Evolutionary conservation across 2,888 invertebrate genomes (phyloP), one percentile per base, ranked within the genome.

Genomic region (Neria commutata): DNA sequence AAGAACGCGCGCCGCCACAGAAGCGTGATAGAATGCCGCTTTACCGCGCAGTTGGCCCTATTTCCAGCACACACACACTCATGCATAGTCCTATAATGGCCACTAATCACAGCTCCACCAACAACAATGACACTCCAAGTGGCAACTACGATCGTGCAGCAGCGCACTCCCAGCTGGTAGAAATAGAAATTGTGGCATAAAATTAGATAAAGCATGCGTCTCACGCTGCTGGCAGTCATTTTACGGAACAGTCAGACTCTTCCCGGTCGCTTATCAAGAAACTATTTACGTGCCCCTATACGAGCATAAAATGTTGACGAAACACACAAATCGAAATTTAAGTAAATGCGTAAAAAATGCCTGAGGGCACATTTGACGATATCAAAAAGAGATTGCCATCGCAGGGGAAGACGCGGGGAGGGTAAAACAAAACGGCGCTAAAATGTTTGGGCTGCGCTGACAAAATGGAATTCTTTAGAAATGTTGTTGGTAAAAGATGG

Each of bases 11-110:
- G 57, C 45, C 57, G 55, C 47, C 55, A 55, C 26, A 3, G 61
- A 72, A 69, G 69, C 73, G 73, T 74, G 73, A 74, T 71, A 73
- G 71, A 73, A 72, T 70, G 68, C 66, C 47, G 54, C 62, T 62
- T 21, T 16, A 37, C 17, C 55, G 49, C 40, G 63, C 16, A 29
- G 68, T 65, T 62, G 66, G 66, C 68, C 64, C 69, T 61, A 61
- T 57, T 67, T 64, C 46, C 53, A 60, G 34, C 48, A n/a, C n/a
- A n/a, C n/a, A n/a, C n/a, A n/a, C n/a, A n/a, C n/a, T n/a, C n/a
- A n/a, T n/a, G n/a, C n/a, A n/a, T n/a, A 14, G 8, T 37, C n/a
- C 37, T 14, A 37, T 37, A 37, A 37, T 37, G 37, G n/a, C 8
- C 37, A n/a, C 37, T 37, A 37, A 37, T 37, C 37, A 37, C 37